Evolutionary conservation across 2,797 vertebrate species (phyloP), one percentile per base, ranked within the genome.

Genomic region (Sparidentex hasta): DNA sequence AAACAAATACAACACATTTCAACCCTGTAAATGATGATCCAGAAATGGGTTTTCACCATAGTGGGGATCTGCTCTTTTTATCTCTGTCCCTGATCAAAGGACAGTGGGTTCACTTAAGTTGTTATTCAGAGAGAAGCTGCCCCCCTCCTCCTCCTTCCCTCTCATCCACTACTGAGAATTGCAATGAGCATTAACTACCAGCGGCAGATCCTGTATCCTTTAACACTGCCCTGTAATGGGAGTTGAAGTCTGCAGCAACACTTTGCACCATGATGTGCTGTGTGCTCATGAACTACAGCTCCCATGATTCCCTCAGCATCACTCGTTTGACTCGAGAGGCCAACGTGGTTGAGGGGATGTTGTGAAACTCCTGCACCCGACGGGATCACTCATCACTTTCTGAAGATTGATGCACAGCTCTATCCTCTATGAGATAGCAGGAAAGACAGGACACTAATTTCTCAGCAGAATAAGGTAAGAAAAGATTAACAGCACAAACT

Each of bases 301-400:
- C 95, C 96, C 96, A 90, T 65, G 62, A 86, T 84, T 65, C 90
- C 38, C 3, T 13, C 16, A 21, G 57, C 44, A 23, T 66, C 75
- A 62, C 65, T 55, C n/a, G 48, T 71, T 69, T 81, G 71, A 65
- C 56, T 72, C 23, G 17, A 41, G 58, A 16, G 68, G 68, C 84
- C 74, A 77, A 78, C 80, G 78, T 83, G 87, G 67, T 83, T 69
- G 72, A 76, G 44, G 33, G 43, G 64, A 69, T 74, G 82, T 93
- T 93, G 87, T 92, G 87, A 92, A 92, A 93, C 69, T 78, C 76
- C 72, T 88, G 88, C 83, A 89, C 68, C 81, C 86, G 82, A 88
- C 84, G 62, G 72, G 71, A 74, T 50, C 69, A 74, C 77, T 87
- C 73, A 80, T 87, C 87, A 90, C 71, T 81, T 61, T 81, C 74